phyloP scores from a whole-genome alignment of 2,888 invertebrate genomes.

The Tricholauxania praeusta region DNA sequence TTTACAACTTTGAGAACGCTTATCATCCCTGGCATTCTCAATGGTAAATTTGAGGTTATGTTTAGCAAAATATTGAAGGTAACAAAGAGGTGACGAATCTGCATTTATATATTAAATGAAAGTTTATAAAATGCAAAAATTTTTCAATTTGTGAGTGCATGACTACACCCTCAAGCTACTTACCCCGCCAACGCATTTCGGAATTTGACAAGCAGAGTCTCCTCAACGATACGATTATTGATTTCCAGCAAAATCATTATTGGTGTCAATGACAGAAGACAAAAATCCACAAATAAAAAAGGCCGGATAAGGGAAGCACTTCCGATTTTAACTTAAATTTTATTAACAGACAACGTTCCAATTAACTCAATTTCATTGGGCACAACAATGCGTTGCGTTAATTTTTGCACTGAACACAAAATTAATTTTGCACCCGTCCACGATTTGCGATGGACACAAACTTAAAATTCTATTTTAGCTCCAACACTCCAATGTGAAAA shows the following conservation, averaged over 20 bases:
- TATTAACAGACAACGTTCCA: no score
- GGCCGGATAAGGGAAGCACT: no score
- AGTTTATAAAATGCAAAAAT: conserved; percentile 38
- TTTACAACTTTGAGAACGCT: no score
- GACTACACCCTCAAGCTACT: conserved; percentile 52
- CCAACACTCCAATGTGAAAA: no score
- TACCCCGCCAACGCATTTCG: conserved; percentile 96
- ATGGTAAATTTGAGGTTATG: conserved; percentile 39
- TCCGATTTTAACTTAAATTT: no score
- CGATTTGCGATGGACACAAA: no score
- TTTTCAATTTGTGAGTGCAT: conserved; percentile 7
- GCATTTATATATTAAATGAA: conserved; percentile 44
- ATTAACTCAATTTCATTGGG: no score
- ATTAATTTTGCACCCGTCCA: no score
- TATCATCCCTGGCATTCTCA: neutral
- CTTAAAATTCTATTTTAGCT: no score
- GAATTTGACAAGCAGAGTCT: conserved; percentile 95
- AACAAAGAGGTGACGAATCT: conserved; percentile 13
- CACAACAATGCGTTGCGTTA: no score
- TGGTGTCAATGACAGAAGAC: neutral
- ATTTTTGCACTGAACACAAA: no score
- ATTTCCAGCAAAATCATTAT: conserved; percentile 96
- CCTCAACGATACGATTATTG: conserved; percentile 99
- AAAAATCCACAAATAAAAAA: no score
- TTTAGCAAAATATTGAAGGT: conserved; percentile 30